Base-by-base conservation (phyloP, 2,113 vertebrate species). In the Pseudorhombus dupliciocellatus region DNA sequence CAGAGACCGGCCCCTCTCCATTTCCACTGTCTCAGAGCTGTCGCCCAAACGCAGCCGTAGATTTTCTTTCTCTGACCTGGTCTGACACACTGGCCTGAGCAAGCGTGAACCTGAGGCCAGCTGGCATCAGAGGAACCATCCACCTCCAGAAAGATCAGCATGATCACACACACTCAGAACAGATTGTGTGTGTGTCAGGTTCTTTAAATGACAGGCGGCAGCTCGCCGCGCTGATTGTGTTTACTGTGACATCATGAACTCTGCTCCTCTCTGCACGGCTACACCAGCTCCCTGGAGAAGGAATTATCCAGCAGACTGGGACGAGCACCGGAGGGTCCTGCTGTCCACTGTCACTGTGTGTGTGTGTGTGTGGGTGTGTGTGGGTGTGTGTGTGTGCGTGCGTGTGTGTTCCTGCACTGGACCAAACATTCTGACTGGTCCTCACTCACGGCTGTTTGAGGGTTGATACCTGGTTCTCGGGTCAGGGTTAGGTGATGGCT, bases 271-370 rank as follows among this genome's bases (percentile, higher is more conserved):
- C 55, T 65, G n/a, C 22, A 51, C 28, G 66, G 37, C 55, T 81
- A 54, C 18, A 73, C 26, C 59, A 60, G 52, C 37, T 67, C 70
- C 57, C 75, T 67, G 40, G 34, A 68, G 77, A 72, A 0, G 30
- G 66, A 80, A 69, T 73, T 69, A 67, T 70, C 59, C 62, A 63
- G 37, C 37, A 70, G 80, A 67, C 61, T 59, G 21, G 30, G 42
- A 74, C 46, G 78, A 79, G 0, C 0, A 69, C 68, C 30, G 7
- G 51, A 76, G 72, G 72, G 15, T 69, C 54, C 54, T 16, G 40
- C 20, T 57, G 44, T 44, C n/a, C 20, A 28, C 73, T 48, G 53
- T 50, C 31, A 30, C 11, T 59, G 28, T 53, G 56, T 61, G 25
- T 42, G n/a, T 24, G 5, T 50, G 20, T 48, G 16, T 20, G 46